Evolutionary conservation across 1,140 invertebrate genomes (phyloP).

Genomic region (Sogatella furcifera): DNA sequence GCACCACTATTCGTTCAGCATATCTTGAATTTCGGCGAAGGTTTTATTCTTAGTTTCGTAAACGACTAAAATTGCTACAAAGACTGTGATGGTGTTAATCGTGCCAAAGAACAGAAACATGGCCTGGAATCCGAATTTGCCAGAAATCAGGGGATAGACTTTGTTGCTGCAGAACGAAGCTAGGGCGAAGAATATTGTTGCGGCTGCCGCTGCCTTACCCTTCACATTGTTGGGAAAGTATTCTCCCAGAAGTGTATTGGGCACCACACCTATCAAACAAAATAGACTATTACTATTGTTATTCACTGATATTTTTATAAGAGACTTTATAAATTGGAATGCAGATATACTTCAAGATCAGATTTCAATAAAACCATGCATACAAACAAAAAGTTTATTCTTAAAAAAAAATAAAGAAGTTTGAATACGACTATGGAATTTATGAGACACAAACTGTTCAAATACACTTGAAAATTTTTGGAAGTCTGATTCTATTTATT

Average conservation of each 20-base stretch:
- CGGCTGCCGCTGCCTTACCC: conserved; percentile 22
- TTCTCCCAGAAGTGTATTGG: conserved; percentile 25
- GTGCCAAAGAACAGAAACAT: conserved; percentile 23
- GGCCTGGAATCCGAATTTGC: conserved; percentile 6
- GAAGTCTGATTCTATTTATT: too few relatives aligned
- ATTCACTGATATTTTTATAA: too few relatives aligned
- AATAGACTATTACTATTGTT: too few relatives aligned
- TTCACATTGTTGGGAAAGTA: conserved; percentile 26
- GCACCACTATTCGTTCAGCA: conserved; percentile 30
- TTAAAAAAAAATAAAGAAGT: too few relatives aligned
- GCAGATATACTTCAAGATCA: too few relatives aligned
- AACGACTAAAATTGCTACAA: conserved; percentile 32
- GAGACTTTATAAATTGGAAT: too few relatives aligned
- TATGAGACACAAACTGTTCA: too few relatives aligned
- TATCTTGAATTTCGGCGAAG: conserved; percentile 61
- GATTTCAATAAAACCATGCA: too few relatives aligned
- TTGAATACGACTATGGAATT: too few relatives aligned
- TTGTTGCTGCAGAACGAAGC: conserved; percentile 23
- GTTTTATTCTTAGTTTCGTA: conserved; percentile 70
- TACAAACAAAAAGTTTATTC: too few relatives aligned
- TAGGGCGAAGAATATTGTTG: conserved; percentile 20
- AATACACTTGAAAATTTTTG: too few relatives aligned
- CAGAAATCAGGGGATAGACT: conserved; percentile 15
- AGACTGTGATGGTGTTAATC: conserved; percentile 40
- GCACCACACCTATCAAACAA: conserved; percentile 17